Conservation (phyloP, 2,113 vertebrate genomes). For the Garra rufa region DNA sequence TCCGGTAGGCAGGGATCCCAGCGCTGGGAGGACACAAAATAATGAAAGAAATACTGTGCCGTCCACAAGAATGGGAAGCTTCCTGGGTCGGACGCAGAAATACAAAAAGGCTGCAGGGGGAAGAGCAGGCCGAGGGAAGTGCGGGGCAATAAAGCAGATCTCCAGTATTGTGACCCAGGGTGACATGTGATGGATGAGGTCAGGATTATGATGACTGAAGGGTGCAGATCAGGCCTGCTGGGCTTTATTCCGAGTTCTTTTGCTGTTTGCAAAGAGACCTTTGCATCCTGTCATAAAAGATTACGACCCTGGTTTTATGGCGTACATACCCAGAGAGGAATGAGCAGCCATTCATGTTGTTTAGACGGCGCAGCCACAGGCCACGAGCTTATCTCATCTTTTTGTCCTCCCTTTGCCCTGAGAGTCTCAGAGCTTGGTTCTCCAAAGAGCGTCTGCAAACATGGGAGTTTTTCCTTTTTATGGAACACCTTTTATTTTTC, state of each 20-base stretch:
- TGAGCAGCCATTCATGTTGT: conserved; percentile 86
- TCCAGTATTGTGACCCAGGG: conserved; percentile 83
- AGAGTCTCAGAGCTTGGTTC: conserved; percentile 71
- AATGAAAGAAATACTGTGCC: conserved; percentile 76
- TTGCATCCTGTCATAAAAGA: conserved; percentile 88
- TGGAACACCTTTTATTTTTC: not conserved
- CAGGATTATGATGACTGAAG: conserved; percentile 82
- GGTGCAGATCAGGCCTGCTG: conserved; percentile 87
- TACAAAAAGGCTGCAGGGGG: conserved; percentile 77
- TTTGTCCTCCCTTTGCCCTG: conserved; percentile 75
- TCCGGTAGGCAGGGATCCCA: conserved; percentile 64
- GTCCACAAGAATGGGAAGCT: conserved; percentile 79
- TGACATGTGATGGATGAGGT: conserved; percentile 86
- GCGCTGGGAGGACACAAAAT: conserved; percentile 73
- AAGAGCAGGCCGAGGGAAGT: conserved; percentile 78
- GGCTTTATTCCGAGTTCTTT: conserved; percentile 84
- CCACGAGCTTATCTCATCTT: conserved; percentile 77
- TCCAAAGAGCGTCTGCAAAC: conserved; percentile 70
- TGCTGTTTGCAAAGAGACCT: conserved; percentile 88
- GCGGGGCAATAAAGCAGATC: conserved; percentile 84
- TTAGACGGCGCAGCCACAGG: conserved; percentile 81
- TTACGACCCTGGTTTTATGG: conserved; percentile 88
- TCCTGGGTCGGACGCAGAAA: conserved; percentile 78
- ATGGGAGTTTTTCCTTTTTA: conserved; percentile 34
- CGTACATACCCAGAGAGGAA: conserved; percentile 84